A percentile compares a stretch with the other conserved stretches of the same genome.
Evolutionary conservation across 2,797 vertebrate genomes (phyloP).

Genomic region (Coluber constrictor): DNA sequence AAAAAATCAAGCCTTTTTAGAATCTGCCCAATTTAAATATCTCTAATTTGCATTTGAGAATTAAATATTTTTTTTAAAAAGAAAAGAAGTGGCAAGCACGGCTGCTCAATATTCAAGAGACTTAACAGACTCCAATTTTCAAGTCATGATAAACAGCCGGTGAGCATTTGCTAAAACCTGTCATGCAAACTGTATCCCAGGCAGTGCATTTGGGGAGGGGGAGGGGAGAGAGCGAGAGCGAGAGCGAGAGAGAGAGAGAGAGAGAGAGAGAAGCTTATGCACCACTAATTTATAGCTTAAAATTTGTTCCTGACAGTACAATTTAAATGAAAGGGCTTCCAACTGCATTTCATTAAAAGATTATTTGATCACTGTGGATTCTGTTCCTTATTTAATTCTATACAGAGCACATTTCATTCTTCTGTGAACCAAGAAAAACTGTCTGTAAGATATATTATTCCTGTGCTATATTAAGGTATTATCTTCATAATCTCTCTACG

Average conservation of each 20-base stretch:
- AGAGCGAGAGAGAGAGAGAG: too few species aligned
- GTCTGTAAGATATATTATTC: neutral
- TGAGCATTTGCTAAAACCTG: slow-evolving; percentile 2
- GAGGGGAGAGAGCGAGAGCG: too few species aligned
- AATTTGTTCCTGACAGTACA: neutral
- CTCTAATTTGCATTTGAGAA: slow-evolving; percentile 19
- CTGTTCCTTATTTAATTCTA: neutral
- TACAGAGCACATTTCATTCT: neutral
- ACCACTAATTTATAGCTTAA: slow-evolving; percentile 8
- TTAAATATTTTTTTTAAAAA: neutral
- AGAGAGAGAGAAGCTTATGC: neutral
- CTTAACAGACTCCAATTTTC: neutral
- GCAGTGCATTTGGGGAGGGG: neutral
- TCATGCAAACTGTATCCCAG: neutral
- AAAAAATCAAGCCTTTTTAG: slow-evolving; percentile 21
- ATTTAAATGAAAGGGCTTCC: neutral
- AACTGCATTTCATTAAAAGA: neutral
- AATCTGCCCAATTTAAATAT: slow-evolving; percentile 14
- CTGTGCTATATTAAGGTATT: neutral
- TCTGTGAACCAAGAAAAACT: neutral
- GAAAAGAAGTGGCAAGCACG: neutral
- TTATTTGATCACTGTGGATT: neutral
- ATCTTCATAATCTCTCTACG: neutral
- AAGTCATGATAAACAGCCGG: slow-evolving; percentile 10
- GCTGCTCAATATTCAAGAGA: slow-evolving; percentile 15